Percentiles rank a stretch among this genome's conserved stretches.
Evolutionary conservation across 2,797 vertebrate genomes (phyloP).

Genomic region (Sarcophilus harrisii): DNA sequence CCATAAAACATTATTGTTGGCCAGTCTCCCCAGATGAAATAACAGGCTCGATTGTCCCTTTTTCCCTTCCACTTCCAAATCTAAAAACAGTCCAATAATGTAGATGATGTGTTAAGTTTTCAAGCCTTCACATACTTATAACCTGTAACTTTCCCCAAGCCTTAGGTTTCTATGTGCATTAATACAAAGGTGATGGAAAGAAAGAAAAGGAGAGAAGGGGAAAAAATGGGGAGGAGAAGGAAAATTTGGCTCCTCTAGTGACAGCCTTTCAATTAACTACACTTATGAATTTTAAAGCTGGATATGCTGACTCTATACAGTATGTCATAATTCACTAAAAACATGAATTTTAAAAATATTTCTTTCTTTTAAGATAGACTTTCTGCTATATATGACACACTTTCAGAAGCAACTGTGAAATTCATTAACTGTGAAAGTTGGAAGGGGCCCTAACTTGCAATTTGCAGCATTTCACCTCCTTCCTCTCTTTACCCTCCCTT

Average conservation of each 20-base stretch:
- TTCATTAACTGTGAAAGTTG: conserved; percentile 6
- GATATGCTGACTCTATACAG: conserved; percentile 3
- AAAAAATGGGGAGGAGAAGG: neutral
- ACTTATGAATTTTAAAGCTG: conserved; percentile 59
- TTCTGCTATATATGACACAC: neutral
- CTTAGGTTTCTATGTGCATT: conserved; percentile 55
- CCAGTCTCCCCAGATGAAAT: conserved; percentile 35
- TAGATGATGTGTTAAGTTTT: neutral
- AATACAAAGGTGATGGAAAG: conserved; percentile 40
- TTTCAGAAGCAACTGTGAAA: conserved; percentile 51
- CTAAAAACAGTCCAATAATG: conserved; percentile 53
- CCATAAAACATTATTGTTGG: conserved; percentile 27
- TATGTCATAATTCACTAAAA: neutral
- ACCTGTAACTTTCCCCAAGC: conserved; percentile 37
- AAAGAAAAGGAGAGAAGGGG: neutral
- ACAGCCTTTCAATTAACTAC: conserved; percentile 59
- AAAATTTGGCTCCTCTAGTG: neutral
- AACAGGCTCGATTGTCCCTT: neutral
- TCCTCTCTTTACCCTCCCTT: neutral
- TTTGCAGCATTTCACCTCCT: accelerated
- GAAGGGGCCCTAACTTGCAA: neutral
- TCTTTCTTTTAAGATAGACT: conserved; percentile 5
- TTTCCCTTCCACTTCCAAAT: conserved; percentile 9
- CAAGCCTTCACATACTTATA: conserved; percentile 61
- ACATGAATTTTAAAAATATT: conserved; percentile 6